These are phyloP conservation scores for Isichthys henryi DNA, from an alignment of 2,113 vertebrate species.

Conservation along the genomic window DNA sequence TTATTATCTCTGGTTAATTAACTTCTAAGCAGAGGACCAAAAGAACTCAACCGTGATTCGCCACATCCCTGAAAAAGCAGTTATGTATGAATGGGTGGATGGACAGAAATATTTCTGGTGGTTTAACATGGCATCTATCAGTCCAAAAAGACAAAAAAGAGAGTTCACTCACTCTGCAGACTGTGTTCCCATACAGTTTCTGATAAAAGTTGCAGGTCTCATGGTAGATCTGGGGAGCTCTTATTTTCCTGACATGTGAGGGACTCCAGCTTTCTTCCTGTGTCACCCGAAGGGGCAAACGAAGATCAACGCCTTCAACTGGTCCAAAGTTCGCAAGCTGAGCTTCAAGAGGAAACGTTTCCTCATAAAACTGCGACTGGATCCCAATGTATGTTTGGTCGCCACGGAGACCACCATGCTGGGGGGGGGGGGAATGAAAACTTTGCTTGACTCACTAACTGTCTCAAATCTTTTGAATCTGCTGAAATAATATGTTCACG, in stretches of 20 bases:
- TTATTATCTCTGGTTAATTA: neutral
- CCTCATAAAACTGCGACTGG: slow-evolving; percentile 89
- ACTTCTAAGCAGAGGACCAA: neutral
- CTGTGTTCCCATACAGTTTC: neutral
- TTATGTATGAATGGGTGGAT: neutral
- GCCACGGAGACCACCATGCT: neutral
- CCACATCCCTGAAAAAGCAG: neutral
- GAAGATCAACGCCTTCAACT: slow-evolving; percentile 96
- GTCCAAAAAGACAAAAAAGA: neutral
- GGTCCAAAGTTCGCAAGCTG: slow-evolving; percentile 95
- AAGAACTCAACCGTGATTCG: neutral
- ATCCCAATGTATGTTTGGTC: slow-evolving; percentile 78
- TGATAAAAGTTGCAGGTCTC: neutral
- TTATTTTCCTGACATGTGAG: neutral
- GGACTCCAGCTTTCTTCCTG: slow-evolving; percentile 21
- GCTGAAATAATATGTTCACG: neutral
- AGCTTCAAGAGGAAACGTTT: slow-evolving; percentile 98
- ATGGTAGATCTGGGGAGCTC: neutral
- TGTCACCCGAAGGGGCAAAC: slow-evolving; percentile 72
- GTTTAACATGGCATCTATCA: neutral
- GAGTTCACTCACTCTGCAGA: neutral
- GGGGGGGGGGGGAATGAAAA: neutral
- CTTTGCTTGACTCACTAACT: neutral
- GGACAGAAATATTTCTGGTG: neutral
- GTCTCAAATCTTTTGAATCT: neutral